Base-by-base conservation (phyloP, 2,888 invertebrate species). In the Chrysolina oricalcia region DNA sequence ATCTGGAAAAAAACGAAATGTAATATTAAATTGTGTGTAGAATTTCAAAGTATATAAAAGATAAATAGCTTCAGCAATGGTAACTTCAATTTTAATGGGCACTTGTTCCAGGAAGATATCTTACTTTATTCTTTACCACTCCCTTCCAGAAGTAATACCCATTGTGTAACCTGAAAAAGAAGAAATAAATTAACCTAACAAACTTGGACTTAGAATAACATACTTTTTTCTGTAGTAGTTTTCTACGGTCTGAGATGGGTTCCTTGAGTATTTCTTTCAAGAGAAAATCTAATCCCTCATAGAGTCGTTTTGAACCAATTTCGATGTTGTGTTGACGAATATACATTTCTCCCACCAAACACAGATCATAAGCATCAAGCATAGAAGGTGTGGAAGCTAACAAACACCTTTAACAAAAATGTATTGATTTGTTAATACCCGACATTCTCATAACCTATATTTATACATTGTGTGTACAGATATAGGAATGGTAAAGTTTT, bases 301-400 rank as follows among this genome's bases (percentile, higher is more conserved):
- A 41, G 15, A 63, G 63, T 17, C 11, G 21, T 1, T 35, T 35
- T 40, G 17, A 35, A 10, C 63, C 63, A 35, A 11, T 40, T 63
- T 63, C 40, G 2, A 63, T n/a, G n/a, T n/a, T 63, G 13, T 63
- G 3, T 40, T 63, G 21, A 10, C 9, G 15, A 4, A 63, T 35
- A 19, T 35, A 63, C 63, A 63, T 63, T 40, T 63, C 63, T 40
- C 63, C 63, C 2, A 63, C 63, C 19, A 63, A 35, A 63, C 63
- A 63, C 63, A 40, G 9, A 40, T 63, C 63, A 19, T 40, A 63
- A 10, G 63, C 63, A 23, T 27, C 27, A 10, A 35, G 40, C 63
- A 63, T 40, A 63, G 13, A 11, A 5, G 63, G 63, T 15, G 63
- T 63, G 27, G 63, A 35, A 13, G 13, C 27, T 15, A 63, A n/a